phyloP scores from a whole-genome alignment of 2,113 vertebrate species.

The Hippocampus comes region DNA sequence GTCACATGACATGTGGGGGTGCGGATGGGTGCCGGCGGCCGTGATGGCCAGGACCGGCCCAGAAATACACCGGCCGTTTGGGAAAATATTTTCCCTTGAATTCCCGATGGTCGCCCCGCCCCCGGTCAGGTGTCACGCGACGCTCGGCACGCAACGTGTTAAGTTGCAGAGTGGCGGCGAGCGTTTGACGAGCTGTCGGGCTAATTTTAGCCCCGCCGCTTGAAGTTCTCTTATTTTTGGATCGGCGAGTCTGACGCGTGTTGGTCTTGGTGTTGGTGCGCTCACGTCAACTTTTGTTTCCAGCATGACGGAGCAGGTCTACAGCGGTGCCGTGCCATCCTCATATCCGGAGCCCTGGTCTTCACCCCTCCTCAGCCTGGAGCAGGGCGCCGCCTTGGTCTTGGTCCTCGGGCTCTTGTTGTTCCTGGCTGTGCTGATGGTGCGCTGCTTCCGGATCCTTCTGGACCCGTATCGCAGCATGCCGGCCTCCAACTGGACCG shows the following conservation, averaged over 20 bases:
- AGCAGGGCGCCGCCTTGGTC: constrained; percentile 82
- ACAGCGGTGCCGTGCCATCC: constrained; percentile 7
- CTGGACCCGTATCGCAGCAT: constrained; percentile 80
- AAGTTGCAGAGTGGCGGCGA: no score
- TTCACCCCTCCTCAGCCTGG: constrained; percentile 75
- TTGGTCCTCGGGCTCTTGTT: constrained; percentile 82
- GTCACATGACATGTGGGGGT: no score
- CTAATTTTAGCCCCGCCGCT: neutral
- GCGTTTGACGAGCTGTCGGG: neutral
- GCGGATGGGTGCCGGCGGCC: no score
- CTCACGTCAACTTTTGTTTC: neutral
- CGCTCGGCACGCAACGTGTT: no score
- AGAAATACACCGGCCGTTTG: no score
- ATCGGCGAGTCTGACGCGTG: neutral
- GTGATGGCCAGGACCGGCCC: no score
- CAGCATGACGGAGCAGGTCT: neutral
- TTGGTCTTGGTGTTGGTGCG: no score
- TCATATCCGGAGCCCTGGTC: constrained; percentile 54
- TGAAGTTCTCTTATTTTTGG: constrained; percentile 1
- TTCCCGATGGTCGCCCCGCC: no score
- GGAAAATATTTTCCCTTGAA: no score
- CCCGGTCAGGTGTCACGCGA: no score
- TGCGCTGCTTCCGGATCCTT: constrained; percentile 81
- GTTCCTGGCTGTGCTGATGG: constrained; percentile 80
- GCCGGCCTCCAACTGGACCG: constrained; percentile 81